Base-by-base conservation (phyloP, 2,113 vertebrate species). In the Lichenostomus cassidix region DNA sequence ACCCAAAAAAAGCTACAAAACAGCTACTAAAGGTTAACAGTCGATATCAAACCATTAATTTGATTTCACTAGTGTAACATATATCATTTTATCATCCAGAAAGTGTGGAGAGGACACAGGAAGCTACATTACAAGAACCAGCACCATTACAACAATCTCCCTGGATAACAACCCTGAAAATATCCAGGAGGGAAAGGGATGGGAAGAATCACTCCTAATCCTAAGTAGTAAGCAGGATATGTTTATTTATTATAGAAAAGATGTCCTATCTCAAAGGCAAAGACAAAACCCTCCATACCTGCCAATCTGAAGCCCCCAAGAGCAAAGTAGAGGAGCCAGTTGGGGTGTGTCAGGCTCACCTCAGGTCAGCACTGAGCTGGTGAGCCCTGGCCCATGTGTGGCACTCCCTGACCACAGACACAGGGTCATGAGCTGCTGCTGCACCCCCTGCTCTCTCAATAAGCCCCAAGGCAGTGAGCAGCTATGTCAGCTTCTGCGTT, bases 401-500 rank as follows among this genome's bases (percentile, higher is more conserved):
- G 29, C 41, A 49, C 60, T 69, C 65, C 44, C 42, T 63, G 55
- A 49, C 31, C 37, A 60, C 14, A 60, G 22, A 49, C 31, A 64
- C 5, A 7, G 13, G 20, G 22, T 64, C 69, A 84, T 1, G 1
- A 53, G 46, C 64, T 53, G 29, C 86, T 80, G 77, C 39, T 83
- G 58, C 55, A 44, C 5, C 17, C 19, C 0, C 0, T 37, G n/a
- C 50, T 52, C 24, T 23, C 49, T 64, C 58, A 3, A 0, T 4
- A 67, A 77, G 18, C 42, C 47, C 67, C 4, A 6, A 77, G 37
- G 17, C 1, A 64, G 22, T 22, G 29, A 65, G 27, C 25, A 79
- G 74, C 44, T 71, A 22, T 0, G 5, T 21, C 8, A 82, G 41
- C 44, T 47, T 39, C 28, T 46, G 15, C 5, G 4, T 33, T 89